Percentiles rank a stretch among this genome's conserved stretches.
phyloP scores from a whole-genome alignment of 2,888 invertebrate species.

The Panopea generosa region DNA sequence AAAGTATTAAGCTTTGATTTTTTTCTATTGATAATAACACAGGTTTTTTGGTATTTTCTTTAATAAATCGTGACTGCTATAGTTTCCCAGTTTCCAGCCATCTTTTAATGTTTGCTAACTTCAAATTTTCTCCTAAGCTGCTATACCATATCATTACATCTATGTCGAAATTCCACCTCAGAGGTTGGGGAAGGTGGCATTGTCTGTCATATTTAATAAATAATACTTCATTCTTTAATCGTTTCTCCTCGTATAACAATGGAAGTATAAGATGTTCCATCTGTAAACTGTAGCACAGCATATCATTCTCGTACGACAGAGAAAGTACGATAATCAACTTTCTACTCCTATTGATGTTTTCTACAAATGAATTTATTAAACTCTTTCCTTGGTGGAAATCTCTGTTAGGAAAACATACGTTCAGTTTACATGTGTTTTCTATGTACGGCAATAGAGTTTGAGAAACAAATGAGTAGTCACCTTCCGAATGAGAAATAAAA shows the following conservation, averaged over 20 bases:
- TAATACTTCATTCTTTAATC: background rate
- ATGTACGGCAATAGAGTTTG: background rate
- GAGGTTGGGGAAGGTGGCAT: background rate
- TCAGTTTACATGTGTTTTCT: background rate
- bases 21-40: too few relatives aligned
- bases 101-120: background rate
- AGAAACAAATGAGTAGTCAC: background rate
- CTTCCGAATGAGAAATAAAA: slow-evolving; percentile 5
- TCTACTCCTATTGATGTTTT: background rate
- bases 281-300: background rate
- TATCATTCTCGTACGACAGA: background rate
- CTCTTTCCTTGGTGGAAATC: background rate
- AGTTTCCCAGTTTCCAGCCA: slow-evolving; percentile 1
- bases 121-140: background rate
- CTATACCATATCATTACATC: background rate
- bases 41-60: too few relatives aligned
- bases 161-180: background rate
- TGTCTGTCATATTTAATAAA: background rate
- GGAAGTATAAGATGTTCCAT: background rate
- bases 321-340: background rate
- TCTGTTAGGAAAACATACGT: background rate
- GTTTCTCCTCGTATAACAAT: background rate
- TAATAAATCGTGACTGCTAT: background rate
- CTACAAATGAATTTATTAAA: background rate
- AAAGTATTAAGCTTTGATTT: too few relatives aligned